A percentile compares a stretch with the other conserved stretches of the same genome.
Evolutionary conservation across 1,140 invertebrate genomes (phyloP).

Genomic region (Drosophila sucinea): DNA sequence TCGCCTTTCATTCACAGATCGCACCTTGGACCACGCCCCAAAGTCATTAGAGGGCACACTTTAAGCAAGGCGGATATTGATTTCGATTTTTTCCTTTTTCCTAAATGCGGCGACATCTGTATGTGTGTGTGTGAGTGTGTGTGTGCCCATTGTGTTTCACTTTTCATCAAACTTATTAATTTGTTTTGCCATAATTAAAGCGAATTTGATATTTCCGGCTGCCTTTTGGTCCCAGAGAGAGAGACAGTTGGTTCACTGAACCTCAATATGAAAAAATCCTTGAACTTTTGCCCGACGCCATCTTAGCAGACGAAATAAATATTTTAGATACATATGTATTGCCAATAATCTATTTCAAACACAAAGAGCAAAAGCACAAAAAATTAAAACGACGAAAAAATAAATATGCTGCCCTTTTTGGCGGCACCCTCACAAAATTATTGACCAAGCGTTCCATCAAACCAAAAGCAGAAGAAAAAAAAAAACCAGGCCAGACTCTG

Average conservation of each 20-base stretch:
- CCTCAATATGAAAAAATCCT: constrained; percentile 62
- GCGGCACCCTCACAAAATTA: constrained; percentile 83
- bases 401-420: constrained; percentile 73
- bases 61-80: constrained; percentile 71
- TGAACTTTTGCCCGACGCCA: constrained; percentile 63
- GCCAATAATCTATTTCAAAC: constrained; percentile 81
- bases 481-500: constrained; percentile 49
- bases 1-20: background rate
- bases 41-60: constrained; percentile 73
- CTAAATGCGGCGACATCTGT: constrained; percentile 5
- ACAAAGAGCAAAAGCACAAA: constrained; percentile 47
- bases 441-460: constrained; percentile 71
- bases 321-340: constrained; percentile 64
- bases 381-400: constrained; percentile 47
- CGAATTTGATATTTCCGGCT: constrained; percentile 79
- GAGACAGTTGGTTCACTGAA: constrained; percentile 67
- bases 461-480: constrained; percentile 39
- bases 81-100: constrained; percentile 37
- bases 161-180: constrained; percentile 81
- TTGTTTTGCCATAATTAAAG: constrained; percentile 74
- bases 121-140: constrained; percentile 50
- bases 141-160: constrained; percentile 68
- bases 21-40: constrained; percentile 49
- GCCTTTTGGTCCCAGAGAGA: constrained; percentile 29
- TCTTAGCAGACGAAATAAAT: constrained; percentile 66